phyloP scores from a whole-genome alignment of 2,113 vertebrate species.

The Phaethon lepturus region DNA sequence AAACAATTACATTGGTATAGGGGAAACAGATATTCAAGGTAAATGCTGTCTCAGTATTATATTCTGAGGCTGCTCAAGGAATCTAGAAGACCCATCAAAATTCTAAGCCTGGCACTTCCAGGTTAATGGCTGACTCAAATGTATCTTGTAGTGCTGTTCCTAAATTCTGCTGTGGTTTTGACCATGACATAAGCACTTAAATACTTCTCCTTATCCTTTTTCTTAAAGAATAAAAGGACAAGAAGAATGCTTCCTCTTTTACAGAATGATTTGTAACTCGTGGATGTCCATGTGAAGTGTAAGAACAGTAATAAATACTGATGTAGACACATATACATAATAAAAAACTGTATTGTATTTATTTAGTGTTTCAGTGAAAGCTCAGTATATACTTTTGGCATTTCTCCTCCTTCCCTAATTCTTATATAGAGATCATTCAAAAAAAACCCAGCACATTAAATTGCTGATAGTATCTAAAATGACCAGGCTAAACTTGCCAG shows the following conservation, averaged over 20 bases:
- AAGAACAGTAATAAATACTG: neutral
- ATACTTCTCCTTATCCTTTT: neutral
- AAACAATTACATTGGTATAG: fast-evolving
- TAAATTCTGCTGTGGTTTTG: neutral
- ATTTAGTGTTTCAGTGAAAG: neutral
- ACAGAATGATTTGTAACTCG: neutral
- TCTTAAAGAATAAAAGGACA: neutral
- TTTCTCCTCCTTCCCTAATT: neutral
- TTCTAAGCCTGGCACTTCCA: neutral
- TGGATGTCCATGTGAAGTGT: neutral
- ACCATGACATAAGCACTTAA: neutral
- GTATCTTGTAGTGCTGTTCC: neutral
- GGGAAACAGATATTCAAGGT: neutral
- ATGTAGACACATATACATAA: neutral
- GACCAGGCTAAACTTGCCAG: neutral
- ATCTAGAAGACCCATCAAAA: neutral
- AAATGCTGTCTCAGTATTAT: neutral
- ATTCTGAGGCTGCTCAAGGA: neutral
- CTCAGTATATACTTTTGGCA: neutral
- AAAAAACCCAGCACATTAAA: neutral
- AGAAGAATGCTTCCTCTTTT: neutral
- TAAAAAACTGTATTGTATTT: neutral
- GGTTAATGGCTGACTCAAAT: neutral
- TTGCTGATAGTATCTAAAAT: neutral
- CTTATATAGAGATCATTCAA: fast-evolving